Conservation (phyloP, 2,888 invertebrate genomes). For the Chrysolina americana region DNA sequence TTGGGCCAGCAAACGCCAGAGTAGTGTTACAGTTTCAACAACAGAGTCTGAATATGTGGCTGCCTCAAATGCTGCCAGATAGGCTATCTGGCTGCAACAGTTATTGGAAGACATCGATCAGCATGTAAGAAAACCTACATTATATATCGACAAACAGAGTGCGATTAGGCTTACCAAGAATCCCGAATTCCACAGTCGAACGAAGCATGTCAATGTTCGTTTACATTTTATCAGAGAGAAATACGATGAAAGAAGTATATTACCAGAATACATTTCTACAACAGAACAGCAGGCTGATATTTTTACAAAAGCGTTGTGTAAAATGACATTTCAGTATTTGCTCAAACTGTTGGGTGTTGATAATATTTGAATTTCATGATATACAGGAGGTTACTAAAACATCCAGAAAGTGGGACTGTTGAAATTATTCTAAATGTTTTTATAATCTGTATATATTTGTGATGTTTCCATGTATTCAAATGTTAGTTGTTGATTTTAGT, state of each 20-base stretch:
- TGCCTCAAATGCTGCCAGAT: conserved; percentile 49
- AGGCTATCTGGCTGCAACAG: conserved; percentile 48
- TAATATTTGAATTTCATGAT: no score
- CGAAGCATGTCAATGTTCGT: conserved; percentile 31
- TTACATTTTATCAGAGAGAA: conserved; percentile 47
- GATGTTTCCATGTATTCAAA: no score
- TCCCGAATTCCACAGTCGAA: conserved; percentile 30
- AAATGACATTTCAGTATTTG: no score
- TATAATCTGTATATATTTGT: no score
- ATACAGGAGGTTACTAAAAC: no score
- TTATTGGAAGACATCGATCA: conserved; percentile 14
- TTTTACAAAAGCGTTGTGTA: background rate
- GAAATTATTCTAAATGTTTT: no score
- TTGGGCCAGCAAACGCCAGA: conserved; percentile 51
- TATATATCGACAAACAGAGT: conserved; percentile 34
- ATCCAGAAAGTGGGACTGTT: no score
- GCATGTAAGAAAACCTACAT: conserved; percentile 28
- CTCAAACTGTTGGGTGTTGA: no score
- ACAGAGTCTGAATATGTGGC: conserved; percentile 49
- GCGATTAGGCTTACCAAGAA: conserved; percentile 25
- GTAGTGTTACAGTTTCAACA: conserved; percentile 47
- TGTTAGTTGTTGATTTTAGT: no score
- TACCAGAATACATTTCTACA: conserved; percentile 13
- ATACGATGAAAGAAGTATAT: conserved; percentile 7
- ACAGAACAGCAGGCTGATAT: conserved; percentile 31